Percentiles rank a stretch among this genome's conserved stretches.
Conservation (phyloP, 2,797 vertebrate species). For the Vespertilio murinus region DNA sequence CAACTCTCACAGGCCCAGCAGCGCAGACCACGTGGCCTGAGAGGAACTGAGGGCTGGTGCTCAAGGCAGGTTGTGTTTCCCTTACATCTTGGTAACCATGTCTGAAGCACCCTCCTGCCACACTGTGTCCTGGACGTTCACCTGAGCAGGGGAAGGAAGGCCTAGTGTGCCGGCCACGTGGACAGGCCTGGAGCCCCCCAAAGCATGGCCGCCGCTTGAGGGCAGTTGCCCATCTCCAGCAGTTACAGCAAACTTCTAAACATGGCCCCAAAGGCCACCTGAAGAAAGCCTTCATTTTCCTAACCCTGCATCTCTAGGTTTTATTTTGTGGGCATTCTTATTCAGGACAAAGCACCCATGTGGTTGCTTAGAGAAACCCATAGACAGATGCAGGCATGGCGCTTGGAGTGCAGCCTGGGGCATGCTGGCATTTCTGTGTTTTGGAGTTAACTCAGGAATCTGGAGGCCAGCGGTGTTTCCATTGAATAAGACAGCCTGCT, state of each 20-base stretch:
- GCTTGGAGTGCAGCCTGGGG: slow-evolving; percentile 67
- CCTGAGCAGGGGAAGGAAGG: slow-evolving; percentile 34
- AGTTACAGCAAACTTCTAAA: not conserved
- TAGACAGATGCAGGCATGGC: not conserved
- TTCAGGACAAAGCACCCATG: not conserved
- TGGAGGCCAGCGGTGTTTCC: slow-evolving; percentile 51
- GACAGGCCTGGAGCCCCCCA: not conserved
- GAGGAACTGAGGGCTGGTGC: not conserved
- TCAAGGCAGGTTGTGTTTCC: not conserved
- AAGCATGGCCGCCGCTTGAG: not conserved
- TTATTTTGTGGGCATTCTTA: not conserved
- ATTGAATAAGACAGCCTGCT: not conserved
- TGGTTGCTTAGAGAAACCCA: not conserved
- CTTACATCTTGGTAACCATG: not conserved
- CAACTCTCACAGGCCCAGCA: not conserved
- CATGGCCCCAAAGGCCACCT: not conserved
- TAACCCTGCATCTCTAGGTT: not conserved
- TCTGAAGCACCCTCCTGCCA: not conserved
- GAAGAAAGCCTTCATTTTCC: not conserved
- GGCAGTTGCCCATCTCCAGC: not conserved
- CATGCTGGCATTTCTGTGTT: slow-evolving; percentile 54
- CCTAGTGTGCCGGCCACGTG: not conserved
- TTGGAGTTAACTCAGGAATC: slow-evolving; percentile 63
- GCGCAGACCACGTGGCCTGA: not conserved
- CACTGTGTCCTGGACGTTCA: not conserved